phyloP scores from a whole-genome alignment of 2,797 vertebrate species.

The Eleutherodactylus coqui region DNA sequence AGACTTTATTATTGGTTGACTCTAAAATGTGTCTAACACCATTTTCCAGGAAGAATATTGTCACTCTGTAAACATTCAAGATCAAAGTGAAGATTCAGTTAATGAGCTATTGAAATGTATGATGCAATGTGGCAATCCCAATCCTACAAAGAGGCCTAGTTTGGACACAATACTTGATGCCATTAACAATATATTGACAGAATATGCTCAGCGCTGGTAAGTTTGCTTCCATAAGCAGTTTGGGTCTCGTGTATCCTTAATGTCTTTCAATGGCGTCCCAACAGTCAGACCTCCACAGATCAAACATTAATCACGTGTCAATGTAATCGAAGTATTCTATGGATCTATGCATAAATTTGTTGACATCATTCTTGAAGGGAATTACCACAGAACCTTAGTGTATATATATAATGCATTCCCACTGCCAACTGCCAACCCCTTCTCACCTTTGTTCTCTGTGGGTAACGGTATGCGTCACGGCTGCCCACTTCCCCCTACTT shows the following conservation, averaged over 20 bases:
- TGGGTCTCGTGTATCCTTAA: not conserved
- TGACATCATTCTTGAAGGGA: too few relatives aligned
- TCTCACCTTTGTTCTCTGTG: too few relatives aligned
- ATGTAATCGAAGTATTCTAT: too few relatives aligned
- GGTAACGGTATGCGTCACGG: too few relatives aligned
- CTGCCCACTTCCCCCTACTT: too few relatives aligned
- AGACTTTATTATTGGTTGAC: not conserved
- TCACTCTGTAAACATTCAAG: not conserved
- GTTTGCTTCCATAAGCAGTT: not conserved
- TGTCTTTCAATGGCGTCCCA: not conserved
- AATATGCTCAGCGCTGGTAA: not conserved
- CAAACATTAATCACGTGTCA: too few relatives aligned
- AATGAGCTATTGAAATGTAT: constrained; percentile 9
- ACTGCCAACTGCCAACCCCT: too few relatives aligned
- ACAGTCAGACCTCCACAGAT: too few relatives aligned
- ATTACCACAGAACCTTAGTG: too few relatives aligned
- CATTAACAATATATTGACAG: not conserved
- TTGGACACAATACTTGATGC: not conserved
- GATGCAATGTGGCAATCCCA: constrained; percentile 31
- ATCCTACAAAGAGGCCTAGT: constrained; percentile 40
- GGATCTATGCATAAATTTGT: too few relatives aligned
- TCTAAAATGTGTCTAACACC: not conserved
- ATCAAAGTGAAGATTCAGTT: not conserved
- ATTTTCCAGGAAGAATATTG: constrained; percentile 29
- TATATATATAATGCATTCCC: too few relatives aligned